Base-by-base conservation (phyloP, 2,113 vertebrate genomes). In the Callionymus lyra region DNA sequence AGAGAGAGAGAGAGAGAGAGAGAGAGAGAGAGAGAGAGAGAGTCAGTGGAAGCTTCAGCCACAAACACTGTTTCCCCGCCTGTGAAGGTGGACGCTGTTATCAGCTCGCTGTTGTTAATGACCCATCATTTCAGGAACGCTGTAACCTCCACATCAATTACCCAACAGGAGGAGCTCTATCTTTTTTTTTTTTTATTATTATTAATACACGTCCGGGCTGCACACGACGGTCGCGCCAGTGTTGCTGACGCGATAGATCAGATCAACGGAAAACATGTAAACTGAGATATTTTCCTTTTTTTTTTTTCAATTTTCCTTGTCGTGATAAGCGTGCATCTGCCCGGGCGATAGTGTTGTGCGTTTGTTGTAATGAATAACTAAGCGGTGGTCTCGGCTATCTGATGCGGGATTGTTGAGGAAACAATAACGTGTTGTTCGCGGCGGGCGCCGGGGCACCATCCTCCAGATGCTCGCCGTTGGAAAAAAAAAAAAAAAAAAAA, bases 351-450 rank as follows among this genome's bases (percentile, higher is more conserved):
- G 65, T 63, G 38, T 0, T 27, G 21, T 48, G 32, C 57, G 70
- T 57, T 64, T 69, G n/a, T 17, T 11, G 53, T 66, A 63, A 73
- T 67, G 57, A 73, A 74, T 70, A 55, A 63, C 53, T 48, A 19
- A 46, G 46, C 9, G 52, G 38, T 16, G 12, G 57, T 43, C 19
- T 19, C 44, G 2, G 34, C 35, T 63, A 76, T 79, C 75, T 69
- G 70, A 72, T 70, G 19, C 1, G 16, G 49, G 38, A 38, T 13
- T 38, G 38, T 38, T 37, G 57, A 13, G 42, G 16, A 51, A 62
- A 57, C 62, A 65, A 58, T 45, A 38, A 56, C 9, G 34, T 38
- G 46, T 41, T 53, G 19, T 50, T 61, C 27, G 2, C 18, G 3
- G 51, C 50, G 16, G n/a, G 50, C 39, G 44, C 53, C 43, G 57